phyloP scores from a whole-genome alignment of 2,888 invertebrate species.

The Chymomyza caudatula region DNA sequence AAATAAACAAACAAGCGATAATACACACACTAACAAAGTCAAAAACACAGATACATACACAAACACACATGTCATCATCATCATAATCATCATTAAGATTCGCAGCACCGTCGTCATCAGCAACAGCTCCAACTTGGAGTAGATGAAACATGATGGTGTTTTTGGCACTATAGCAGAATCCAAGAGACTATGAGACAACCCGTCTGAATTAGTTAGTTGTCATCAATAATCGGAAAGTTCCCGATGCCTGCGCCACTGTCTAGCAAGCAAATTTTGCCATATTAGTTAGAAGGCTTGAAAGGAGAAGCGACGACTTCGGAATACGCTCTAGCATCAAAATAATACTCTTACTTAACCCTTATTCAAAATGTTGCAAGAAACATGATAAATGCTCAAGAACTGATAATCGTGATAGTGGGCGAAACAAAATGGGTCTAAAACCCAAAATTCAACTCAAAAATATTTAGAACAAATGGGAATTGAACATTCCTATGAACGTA shows the following conservation, averaged over 20 bases:
- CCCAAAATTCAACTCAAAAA: no score
- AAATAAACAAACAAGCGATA: constrained; percentile 32
- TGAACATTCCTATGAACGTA: no score
- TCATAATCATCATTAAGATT: constrained; percentile 38
- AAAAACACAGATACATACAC: constrained; percentile 37
- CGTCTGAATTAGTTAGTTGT: constrained; percentile 28
- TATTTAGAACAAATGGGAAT: no score
- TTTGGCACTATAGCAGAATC: background rate
- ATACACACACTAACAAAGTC: constrained; percentile 25
- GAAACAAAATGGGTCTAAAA: no score
- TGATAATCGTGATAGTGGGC: no score
- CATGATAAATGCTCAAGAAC: no score
- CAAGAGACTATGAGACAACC: background rate
- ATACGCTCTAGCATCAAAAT: background rate
- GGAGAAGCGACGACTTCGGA: background rate
- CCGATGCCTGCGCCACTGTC: background rate
- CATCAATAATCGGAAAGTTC: constrained; percentile 26
- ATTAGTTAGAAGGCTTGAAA: background rate
- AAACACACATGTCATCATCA: constrained; percentile 60
- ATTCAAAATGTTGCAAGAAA: no score
- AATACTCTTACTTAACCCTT: no score
- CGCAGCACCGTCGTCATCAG: constrained; percentile 4
- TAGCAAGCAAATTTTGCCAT: background rate
- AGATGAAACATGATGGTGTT: background rate
- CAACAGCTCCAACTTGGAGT: background rate